phyloP scores from a whole-genome alignment of 1,140 invertebrate genomes.

The Tetramorium parvispinum region DNA sequence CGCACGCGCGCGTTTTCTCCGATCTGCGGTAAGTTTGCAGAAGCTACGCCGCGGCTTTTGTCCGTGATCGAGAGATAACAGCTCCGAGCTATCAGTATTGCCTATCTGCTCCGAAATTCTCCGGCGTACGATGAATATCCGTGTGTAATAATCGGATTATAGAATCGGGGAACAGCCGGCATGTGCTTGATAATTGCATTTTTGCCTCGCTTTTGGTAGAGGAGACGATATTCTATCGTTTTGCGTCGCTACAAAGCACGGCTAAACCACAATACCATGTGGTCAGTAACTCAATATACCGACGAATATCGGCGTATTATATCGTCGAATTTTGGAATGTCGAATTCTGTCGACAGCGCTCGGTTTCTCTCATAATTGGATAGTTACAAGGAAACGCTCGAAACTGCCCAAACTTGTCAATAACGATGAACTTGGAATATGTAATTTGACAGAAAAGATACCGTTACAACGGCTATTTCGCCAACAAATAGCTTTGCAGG shows the following conservation, averaged over 20 bases:
- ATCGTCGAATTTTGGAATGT: conserved; percentile 47
- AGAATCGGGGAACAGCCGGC: conserved; percentile 50
- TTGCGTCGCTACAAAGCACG: conserved; percentile 47
- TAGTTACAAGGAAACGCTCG: conserved; percentile 29
- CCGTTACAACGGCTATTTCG: background rate
- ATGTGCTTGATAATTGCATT: conserved; percentile 55
- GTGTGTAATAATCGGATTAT: conserved; percentile 60
- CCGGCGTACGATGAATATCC: conserved; percentile 26
- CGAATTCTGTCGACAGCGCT: conserved; percentile 32
- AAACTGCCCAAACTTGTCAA: conserved; percentile 4
- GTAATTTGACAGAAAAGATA: background rate
- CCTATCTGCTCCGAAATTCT: conserved; percentile 46
- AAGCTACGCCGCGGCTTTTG: conserved; percentile 12
- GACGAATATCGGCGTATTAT: conserved; percentile 52
- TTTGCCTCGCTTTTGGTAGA: conserved; percentile 28
- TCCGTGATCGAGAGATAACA: conserved; percentile 18
- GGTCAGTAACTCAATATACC: conserved; percentile 56
- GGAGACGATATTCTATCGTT: conserved; percentile 33
- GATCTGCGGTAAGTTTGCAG: background rate
- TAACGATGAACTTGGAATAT: background rate
- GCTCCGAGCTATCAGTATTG: conserved; percentile 19
- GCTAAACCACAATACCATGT: conserved; percentile 40
- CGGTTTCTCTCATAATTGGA: conserved; percentile 40
- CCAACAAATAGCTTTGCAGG: background rate
- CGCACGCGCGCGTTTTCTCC: conserved; percentile 4